Conservation (phyloP, 2,888 invertebrate genomes). For the Gymnosoma rotundatum region DNA sequence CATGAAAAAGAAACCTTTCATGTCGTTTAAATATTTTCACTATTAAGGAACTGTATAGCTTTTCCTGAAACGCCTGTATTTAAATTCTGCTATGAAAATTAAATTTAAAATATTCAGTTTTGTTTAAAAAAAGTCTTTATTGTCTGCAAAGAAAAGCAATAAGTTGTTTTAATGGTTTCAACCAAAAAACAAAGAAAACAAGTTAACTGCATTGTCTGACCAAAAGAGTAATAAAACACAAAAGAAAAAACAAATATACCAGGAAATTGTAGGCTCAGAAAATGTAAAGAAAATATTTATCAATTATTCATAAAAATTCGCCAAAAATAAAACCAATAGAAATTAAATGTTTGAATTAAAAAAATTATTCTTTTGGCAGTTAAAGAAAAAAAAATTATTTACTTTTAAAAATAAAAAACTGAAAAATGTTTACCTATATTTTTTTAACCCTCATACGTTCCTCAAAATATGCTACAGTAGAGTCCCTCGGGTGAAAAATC, state of each 20-base stretch:
- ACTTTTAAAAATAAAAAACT: too few relatives aligned
- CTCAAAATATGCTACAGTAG: too few relatives aligned
- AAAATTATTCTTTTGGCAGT: too few relatives aligned
- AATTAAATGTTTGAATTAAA: too few relatives aligned
- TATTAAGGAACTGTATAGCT: slow-evolving; percentile 21
- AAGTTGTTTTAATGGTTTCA: slow-evolving; percentile 50
- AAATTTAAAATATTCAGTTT: slow-evolving; percentile 11
- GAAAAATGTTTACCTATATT: too few relatives aligned
- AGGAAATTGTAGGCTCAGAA: neutral
- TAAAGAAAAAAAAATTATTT: too few relatives aligned
- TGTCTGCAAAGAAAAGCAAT: slow-evolving; percentile 2
- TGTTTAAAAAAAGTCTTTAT: neutral
- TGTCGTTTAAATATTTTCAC: neutral
- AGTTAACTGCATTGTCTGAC: slow-evolving; percentile 21
- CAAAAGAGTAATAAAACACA: slow-evolving; percentile 18
- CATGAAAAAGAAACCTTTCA: slow-evolving; percentile 26
- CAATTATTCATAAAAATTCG: too few relatives aligned
- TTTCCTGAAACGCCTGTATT: slow-evolving; percentile 59
- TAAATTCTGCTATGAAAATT: slow-evolving; percentile 29
- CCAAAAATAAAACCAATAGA: too few relatives aligned
- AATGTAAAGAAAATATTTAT: slow-evolving; percentile 3
- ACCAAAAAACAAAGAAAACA: slow-evolving; percentile 26
- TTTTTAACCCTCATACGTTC: too few relatives aligned
- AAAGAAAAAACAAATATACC: slow-evolving; percentile 8
- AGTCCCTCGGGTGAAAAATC: too few relatives aligned